Evolutionary conservation across 2,888 invertebrate genomes (phyloP).

Genomic region (Lochmaea capreae): DNA sequence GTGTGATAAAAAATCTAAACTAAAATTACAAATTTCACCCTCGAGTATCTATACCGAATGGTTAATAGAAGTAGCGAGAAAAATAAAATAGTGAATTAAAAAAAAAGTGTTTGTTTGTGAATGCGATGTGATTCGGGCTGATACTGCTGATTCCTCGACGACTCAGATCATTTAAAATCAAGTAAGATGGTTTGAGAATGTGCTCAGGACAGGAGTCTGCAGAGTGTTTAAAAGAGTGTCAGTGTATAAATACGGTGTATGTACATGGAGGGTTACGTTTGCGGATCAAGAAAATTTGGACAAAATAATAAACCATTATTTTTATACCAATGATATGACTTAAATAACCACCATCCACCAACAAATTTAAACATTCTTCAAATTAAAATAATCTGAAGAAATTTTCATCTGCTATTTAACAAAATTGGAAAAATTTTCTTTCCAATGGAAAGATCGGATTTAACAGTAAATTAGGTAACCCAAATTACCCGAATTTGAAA

Average conservation of each 20-base stretch:
- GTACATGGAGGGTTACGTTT: conserved; percentile 42
- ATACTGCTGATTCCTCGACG: conserved; percentile 47
- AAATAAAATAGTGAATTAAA: conserved; percentile 20
- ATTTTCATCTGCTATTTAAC: no score
- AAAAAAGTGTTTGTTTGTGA: conserved; percentile 28
- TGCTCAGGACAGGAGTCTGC: conserved; percentile 65
- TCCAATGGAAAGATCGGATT: no score
- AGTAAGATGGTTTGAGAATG: conserved; percentile 66
- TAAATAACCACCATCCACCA: no score
- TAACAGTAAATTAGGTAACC: no score
- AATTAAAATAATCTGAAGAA: no score
- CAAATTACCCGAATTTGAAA: no score
- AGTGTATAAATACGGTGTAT: conserved; percentile 62
- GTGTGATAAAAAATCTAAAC: conserved; percentile 27
- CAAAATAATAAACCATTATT: no score
- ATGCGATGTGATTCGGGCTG: conserved; percentile 45
- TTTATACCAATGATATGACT: no score
- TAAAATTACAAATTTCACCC: conserved; percentile 20
- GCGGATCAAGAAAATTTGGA: conserved; percentile 16
- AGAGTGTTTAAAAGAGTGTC: conserved; percentile 64
- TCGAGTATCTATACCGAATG: conserved; percentile 9
- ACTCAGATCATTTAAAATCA: conserved; percentile 63
- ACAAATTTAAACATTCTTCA: no score
- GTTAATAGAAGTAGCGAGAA: conserved; percentile 21
- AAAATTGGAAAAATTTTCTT: no score